Conservation (phyloP, 1,140 invertebrate genomes). For the Aphelinus atriplicis region DNA sequence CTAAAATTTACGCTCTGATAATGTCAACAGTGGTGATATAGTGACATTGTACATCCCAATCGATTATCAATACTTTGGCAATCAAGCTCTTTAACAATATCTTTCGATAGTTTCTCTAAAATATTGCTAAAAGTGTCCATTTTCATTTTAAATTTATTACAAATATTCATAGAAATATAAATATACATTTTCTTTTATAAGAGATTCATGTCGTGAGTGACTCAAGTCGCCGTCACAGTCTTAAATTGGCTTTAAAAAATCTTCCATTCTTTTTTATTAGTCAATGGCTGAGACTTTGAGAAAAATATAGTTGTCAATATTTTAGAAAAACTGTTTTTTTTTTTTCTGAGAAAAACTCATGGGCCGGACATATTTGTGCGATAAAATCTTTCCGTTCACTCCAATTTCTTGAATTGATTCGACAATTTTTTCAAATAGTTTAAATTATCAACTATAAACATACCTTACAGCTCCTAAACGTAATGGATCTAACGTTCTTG, state of each 20-base stretch:
- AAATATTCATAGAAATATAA: conserved; percentile 36
- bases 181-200: conserved; percentile 18
- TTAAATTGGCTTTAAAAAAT: conserved; percentile 9
- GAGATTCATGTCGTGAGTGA: conserved; percentile 8
- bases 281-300: neutral
- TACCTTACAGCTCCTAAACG: neutral
- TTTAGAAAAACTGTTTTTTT: conserved; percentile 28
- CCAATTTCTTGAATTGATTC: neutral
- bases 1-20: conserved; percentile 14
- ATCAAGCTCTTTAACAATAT: conserved; percentile 35
- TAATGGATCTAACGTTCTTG: neutral
- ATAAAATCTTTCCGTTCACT: neutral
- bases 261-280: neutral
- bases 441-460: conserved; percentile 1
- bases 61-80: conserved; percentile 27
- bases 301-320: conserved; percentile 28
- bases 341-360: neutral
- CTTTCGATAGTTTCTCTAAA: conserved; percentile 28
- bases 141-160: conserved; percentile 17
- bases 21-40: neutral
- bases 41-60: conserved; percentile 12
- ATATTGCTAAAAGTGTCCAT: conserved; percentile 27
- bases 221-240: neutral
- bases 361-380: conserved; percentile 1
- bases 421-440: neutral